Evolutionary conservation across 2,113 vertebrate genomes (phyloP), one percentile per base, ranked within the genome.

Genomic region (Barbus barbus): DNA sequence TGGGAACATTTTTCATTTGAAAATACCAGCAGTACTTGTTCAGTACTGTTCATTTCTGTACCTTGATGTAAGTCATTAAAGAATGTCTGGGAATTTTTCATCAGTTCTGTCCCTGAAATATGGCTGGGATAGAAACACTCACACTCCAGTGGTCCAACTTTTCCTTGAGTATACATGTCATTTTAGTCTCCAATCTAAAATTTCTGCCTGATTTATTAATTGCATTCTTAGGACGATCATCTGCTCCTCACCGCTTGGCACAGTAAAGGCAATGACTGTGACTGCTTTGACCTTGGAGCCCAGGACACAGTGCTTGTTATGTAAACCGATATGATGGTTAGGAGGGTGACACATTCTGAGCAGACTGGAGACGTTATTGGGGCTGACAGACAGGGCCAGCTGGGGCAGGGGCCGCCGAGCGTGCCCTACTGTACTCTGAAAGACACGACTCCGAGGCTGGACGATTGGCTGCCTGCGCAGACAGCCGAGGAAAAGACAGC

Each of bases 261-360:
- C 46, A 75, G 38, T 63, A 82, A 72, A 36, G 38, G 48, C 85
- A 56, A 28, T 31, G 65, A 56, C 56, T 48, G 22, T 53, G 28
- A 78, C 85, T 41, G 63, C 24, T 71, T 51, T 80, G 83, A 82
- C 86, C 65, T 84, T 82, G 73, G 9, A 83, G 72, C 33, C 60
- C 61, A 77, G 26, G 71, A 71, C 63, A 51, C 71, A 18, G 36
- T 1, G 18, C 61, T 78, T 22, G 67, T 77, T 78, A 81, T 82
- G 82, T 82, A 82, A 83, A 83, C 81, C 28, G 74, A 83, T 87
- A 75, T 86, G 71, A 85, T 83, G 58, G 24, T 86, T 86, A 85
- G 82, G 74, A 81, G 58, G 26, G 78, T 36, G 72, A 81, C 86
- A 83, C 81, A 38, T 83, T 67, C 69, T 31, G 82, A 67, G 71